phyloP scores from a whole-genome alignment of 1,140 invertebrate genomes.

The Atta texana region DNA sequence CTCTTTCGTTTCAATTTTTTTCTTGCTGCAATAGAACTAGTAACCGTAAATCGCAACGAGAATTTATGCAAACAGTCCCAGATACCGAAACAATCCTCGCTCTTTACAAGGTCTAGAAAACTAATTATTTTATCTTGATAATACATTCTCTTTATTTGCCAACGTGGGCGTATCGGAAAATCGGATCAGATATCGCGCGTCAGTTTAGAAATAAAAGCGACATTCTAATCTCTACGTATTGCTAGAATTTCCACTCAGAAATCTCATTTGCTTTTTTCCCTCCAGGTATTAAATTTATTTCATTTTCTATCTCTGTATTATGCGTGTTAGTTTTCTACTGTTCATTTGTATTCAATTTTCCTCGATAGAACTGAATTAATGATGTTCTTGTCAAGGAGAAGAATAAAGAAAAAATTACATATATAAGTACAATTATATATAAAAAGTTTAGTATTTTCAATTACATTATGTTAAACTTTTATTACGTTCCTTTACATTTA shows the following conservation, averaged over 20 bases:
- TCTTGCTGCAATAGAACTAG: not conserved
- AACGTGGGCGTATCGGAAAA: not conserved
- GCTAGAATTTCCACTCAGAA: not conserved
- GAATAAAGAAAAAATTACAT: not conserved
- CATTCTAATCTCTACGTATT: not conserved
- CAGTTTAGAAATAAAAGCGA: not conserved
- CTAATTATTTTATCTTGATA: conserved; percentile 29
- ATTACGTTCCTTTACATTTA: not conserved
- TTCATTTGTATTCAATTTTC: not conserved
- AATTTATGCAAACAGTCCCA: not conserved
- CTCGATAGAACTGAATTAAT: not conserved
- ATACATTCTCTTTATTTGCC: not conserved
- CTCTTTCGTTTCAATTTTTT: not conserved
- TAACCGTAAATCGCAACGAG: conserved; percentile 5
- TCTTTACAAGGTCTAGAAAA: not conserved
- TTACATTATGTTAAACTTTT: not conserved
- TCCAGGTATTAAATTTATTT: not conserved
- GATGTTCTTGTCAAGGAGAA: not conserved
- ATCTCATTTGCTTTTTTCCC: not conserved
- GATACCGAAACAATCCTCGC: not conserved
- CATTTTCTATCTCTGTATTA: not conserved
- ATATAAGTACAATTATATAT: not conserved
- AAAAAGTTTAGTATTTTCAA: too few species aligned
- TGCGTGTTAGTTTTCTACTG: not conserved
- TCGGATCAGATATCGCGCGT: not conserved